A percentile compares a stretch with the other conserved stretches of the same genome.
These are phyloP conservation scores for Aplysia californica DNA, from an alignment of 1,140 invertebrate genomes.

Conservation along the genomic window DNA sequence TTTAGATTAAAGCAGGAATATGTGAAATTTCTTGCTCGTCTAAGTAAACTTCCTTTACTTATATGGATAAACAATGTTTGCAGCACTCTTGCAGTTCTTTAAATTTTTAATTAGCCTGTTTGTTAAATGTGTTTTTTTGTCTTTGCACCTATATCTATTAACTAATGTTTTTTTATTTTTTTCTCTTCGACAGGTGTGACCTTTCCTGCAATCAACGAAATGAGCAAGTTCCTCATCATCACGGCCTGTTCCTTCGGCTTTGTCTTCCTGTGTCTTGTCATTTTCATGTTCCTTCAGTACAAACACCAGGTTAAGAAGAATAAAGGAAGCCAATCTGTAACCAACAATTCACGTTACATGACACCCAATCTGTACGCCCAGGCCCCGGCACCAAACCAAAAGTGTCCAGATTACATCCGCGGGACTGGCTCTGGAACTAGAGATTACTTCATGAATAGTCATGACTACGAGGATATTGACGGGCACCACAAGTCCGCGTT, in stretches of 20 bases:
- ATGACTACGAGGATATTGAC: constrained; percentile 54
- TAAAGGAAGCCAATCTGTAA: constrained; percentile 24
- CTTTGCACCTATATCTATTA: too few species aligned
- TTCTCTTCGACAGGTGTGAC: constrained; percentile 39
- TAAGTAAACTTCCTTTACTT: too few species aligned
- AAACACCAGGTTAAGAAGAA: constrained; percentile 44
- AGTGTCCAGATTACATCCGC: constrained; percentile 40
- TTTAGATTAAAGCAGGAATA: background rate
- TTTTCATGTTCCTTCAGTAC: constrained; percentile 52
- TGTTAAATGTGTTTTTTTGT: too few species aligned
- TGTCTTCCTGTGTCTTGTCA: constrained; percentile 52
- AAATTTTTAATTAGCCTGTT: too few species aligned
- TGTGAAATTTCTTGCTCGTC: background rate
- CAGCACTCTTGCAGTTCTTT: too few species aligned
- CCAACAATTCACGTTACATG: constrained; percentile 38
- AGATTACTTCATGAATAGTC: constrained; percentile 40
- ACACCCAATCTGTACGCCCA: constrained; percentile 50
- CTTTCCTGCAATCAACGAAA: constrained; percentile 48
- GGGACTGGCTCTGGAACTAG: constrained; percentile 33
- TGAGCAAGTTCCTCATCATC: constrained; percentile 53
- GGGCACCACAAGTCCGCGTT: constrained; percentile 30
- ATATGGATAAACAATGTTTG: too few species aligned
- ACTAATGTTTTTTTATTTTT: too few species aligned
- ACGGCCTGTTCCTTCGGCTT: constrained; percentile 51
- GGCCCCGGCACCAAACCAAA: constrained; percentile 41